Evolutionary conservation across 2,113 vertebrate species (phyloP), one percentile per base, ranked within the genome.

Genomic region (Delphinus delphis): DNA sequence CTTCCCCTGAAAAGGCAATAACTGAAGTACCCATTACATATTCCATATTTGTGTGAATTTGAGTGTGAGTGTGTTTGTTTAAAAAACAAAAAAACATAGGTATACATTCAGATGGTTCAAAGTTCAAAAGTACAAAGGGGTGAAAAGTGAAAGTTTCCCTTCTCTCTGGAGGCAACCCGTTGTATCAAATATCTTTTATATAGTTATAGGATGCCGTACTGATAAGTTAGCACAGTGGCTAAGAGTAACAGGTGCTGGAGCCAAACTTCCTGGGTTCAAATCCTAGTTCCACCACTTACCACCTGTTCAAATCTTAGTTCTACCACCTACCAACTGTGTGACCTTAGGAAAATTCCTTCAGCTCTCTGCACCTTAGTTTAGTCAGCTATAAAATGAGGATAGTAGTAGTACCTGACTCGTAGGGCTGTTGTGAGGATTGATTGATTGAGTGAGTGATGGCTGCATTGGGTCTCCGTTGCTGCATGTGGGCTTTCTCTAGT

Each of bases 201-300:
- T 62, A 85, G 68, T 20, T 68, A n/a, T 55, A 95, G 62, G 41
- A 79, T 85, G 74, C 53, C 65, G 13, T 36, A 58, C 47, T 31
- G 15, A 33, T 92, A 88, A 74, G 14, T 86, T 80, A 95, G 26
- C 79, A 85, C 18, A 79, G 73, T 90, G 55, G 63, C 71, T 85
- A 94, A 82, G 50, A 92, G n/a, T n/a, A 89, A 74, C 84, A 93
- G 68, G 11, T 77, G 28, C 86, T 86, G 13, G 80, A 60, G 33
- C 38, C 86, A 95, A 41, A 55, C 55, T 67, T 90, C 58, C 85
- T 82, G n/a, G 11, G 41, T 95, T 97, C 74, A 90, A 87, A 91
- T 86, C 65, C 63, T 87, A 50, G 33, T 90, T 93, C 76, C 3
- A 33, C 28, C 50, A 90, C 8, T 74, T 86, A 67, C 55, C 74